Base-by-base conservation (phyloP, 2,113 vertebrate species). In the Saguinus midas region DNA sequence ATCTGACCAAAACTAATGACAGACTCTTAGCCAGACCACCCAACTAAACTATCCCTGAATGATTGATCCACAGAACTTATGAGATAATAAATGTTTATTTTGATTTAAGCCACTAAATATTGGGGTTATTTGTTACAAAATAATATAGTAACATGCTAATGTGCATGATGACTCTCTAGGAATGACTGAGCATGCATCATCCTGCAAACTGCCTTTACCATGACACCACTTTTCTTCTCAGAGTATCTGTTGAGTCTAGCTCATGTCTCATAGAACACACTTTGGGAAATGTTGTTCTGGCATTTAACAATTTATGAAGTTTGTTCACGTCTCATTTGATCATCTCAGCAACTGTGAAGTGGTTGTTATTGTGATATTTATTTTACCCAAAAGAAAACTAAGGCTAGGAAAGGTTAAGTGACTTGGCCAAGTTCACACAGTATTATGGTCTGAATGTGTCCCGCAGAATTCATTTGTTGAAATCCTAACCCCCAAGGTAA, bases 331-430 rank as follows among this genome's bases (percentile, higher is more conserved):
- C 79, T 95, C 84, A 82, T 21, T 75, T 45, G 61, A 45, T 61
- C 48, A 75, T 61, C 68, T 93, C 48, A 79, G 20, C 40, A 70
- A 87, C 89, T 87, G 37, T 64, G 64, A 92, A 70, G 9, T 18
- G 68, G 50, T 17, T 40, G 5, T 70, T 72, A 58, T 10, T 76
- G 27, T 48, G 32, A 79, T 91, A 95, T 89, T 43, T 43, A 11
- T 92, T 98, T 97, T 76, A 79, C 43, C 89, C 43, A 89, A 35
- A 35, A 68, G 80, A 94, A 94, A 96, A 90, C 13, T 13, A 76
- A 95, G 35, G 9, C 80, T 95, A 80, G 86, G 18, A 84, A 88
- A 97, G 27, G 9, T 48, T 80, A 97, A 94, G 61, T 86, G 40
- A 82, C 66, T 96, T 96, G 78, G 11, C 87, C 81, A 95, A 96